Conservation (phyloP, 1,140 invertebrate species). For the Phocides pigmalion region DNA sequence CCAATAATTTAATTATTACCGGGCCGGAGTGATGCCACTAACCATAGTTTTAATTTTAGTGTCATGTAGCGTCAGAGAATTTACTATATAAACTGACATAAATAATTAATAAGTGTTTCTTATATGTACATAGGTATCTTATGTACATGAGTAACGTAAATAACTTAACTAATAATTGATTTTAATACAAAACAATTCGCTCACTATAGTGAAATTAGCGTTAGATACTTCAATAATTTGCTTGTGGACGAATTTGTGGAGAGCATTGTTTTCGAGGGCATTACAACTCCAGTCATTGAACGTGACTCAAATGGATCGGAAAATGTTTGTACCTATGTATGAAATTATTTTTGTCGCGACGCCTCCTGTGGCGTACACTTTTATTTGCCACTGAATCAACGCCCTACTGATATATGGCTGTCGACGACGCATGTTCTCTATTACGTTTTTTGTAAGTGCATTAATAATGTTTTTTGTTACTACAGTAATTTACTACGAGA, state of each 20-base stretch:
- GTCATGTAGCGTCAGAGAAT: too few relatives aligned
- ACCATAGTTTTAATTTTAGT: too few relatives aligned
- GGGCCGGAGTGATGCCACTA: too few relatives aligned
- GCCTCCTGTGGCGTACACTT: constrained; percentile 69
- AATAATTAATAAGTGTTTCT: too few relatives aligned
- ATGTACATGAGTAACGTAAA: too few relatives aligned
- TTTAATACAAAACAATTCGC: too few relatives aligned
- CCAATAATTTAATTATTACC: too few relatives aligned
- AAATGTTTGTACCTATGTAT: constrained; percentile 74
- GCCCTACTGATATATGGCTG: constrained; percentile 67
- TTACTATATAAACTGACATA: too few relatives aligned
- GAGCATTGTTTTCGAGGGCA: constrained; percentile 40
- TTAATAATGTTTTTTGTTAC: constrained; percentile 49
- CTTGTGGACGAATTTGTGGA: neutral
- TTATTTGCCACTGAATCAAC: constrained; percentile 79
- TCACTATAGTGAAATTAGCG: too few relatives aligned
- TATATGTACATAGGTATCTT: too few relatives aligned
- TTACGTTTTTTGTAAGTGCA: constrained; percentile 60
- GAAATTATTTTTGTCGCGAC: constrained; percentile 75
- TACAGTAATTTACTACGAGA: constrained; percentile 37
- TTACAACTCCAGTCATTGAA: constrained; percentile 52
- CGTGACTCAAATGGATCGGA: constrained; percentile 69
- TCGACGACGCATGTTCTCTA: constrained; percentile 64
- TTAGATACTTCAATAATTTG: neutral
- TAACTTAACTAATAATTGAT: too few relatives aligned